Conservation (phyloP, 2,888 invertebrate genomes). For the Muscina levida region DNA sequence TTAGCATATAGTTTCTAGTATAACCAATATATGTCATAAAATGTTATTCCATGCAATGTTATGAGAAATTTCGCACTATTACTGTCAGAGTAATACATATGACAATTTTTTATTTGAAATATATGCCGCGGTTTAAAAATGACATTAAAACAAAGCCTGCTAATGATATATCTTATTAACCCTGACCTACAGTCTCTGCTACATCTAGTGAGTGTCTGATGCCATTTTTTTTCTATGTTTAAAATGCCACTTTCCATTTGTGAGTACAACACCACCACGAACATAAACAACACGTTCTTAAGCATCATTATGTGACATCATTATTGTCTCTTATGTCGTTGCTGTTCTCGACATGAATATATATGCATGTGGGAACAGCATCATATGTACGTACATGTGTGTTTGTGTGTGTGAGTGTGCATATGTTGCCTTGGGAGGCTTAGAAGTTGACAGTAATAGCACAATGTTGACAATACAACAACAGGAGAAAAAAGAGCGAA, state of each 20-base stretch:
- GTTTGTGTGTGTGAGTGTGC: not conserved
- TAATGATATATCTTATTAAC: conserved; percentile 13
- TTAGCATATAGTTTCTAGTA: too few relatives aligned
- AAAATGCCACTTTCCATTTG: not conserved
- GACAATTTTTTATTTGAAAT: too few relatives aligned
- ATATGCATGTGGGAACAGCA: not conserved
- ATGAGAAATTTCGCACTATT: too few relatives aligned
- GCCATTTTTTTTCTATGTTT: too few relatives aligned
- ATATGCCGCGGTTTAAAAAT: too few relatives aligned
- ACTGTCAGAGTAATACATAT: too few relatives aligned
- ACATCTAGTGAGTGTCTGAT: too few relatives aligned
- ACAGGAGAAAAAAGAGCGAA: not conserved
- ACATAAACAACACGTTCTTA: conserved; percentile 20
- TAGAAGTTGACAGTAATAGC: conserved; percentile 62
- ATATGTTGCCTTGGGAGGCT: conserved; percentile 56
- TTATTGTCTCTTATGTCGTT: conserved; percentile 29
- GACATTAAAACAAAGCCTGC: too few relatives aligned
- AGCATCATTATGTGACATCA: conserved; percentile 25
- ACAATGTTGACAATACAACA: conserved; percentile 27
- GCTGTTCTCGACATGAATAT: not conserved
- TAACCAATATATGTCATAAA: too few relatives aligned
- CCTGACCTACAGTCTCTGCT: too few relatives aligned
- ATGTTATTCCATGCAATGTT: too few relatives aligned
- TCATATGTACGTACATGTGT: too few relatives aligned
- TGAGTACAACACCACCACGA: not conserved